Evolutionary conservation across 1,140 invertebrate genomes (phyloP).

Genomic region (Scaptodrosophila lebanonensis): DNA sequence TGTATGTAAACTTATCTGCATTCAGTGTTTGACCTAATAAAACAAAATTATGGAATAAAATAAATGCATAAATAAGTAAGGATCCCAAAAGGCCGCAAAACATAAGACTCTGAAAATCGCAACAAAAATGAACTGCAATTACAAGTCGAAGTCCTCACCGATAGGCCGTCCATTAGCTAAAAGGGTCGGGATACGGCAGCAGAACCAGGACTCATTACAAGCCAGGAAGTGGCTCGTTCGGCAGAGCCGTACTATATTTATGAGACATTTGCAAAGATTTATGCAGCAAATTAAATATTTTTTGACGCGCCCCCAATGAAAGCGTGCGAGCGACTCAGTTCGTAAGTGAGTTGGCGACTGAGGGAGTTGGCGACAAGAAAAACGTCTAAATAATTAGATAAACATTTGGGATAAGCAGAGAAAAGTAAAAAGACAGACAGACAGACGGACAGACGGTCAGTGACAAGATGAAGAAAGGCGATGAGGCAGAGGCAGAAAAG

Average conservation of each 20-base stretch:
- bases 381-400: conserved; percentile 70
- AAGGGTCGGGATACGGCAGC: no score
- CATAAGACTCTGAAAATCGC: no score
- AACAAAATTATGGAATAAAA: no score
- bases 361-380: conserved; percentile 23
- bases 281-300: conserved; percentile 48
- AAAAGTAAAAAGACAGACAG: conserved; percentile 39
- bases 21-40: no score
- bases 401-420: conserved; percentile 57
- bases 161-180: no score
- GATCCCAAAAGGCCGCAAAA: no score
- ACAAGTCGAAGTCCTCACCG: no score
- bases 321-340: conserved; percentile 4
- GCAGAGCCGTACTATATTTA: neutral
- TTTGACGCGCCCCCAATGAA: conserved; percentile 19
- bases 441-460: conserved; percentile 20
- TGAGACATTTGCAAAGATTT: conserved; percentile 32
- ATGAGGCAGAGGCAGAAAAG: conserved; percentile 11
- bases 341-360: conserved; percentile 11
- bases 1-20: no score
- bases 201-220: conserved; percentile 7
- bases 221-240: conserved; percentile 20
- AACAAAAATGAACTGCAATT: no score
- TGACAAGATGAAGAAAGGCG: neutral
- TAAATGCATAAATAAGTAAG: no score